phyloP scores from a whole-genome alignment of 1,140 invertebrate genomes.

The Philopotamus ludificatus region DNA sequence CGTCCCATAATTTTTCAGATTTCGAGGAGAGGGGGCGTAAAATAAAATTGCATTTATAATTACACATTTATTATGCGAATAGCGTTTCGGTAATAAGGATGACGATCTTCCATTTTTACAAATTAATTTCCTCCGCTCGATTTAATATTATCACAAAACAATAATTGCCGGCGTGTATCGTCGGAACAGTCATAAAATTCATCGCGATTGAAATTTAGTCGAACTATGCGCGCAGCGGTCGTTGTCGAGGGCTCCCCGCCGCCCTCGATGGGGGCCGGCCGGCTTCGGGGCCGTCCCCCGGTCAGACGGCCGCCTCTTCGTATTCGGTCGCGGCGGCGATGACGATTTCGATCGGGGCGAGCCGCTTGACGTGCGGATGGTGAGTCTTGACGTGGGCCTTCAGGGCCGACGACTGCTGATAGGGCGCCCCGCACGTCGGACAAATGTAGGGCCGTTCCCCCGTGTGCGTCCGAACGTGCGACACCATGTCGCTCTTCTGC shows the following conservation, averaged over 20 bases:
- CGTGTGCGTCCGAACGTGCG: slow-evolving; percentile 39
- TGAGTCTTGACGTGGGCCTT: slow-evolving; percentile 37
- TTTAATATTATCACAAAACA: too few relatives aligned
- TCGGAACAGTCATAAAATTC: too few relatives aligned
- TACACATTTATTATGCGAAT: too few relatives aligned
- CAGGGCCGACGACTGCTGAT: slow-evolving; percentile 37
- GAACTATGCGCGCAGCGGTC: neutral
- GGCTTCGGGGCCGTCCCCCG: neutral
- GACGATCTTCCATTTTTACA: too few relatives aligned
- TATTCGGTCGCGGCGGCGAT: neutral
- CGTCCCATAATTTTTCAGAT: too few relatives aligned
- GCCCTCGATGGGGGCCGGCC: neutral
- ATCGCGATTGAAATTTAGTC: too few relatives aligned
- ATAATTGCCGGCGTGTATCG: too few relatives aligned
- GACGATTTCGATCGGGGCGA: neutral
- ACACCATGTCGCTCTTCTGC: slow-evolving; percentile 39
- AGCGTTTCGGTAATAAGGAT: too few relatives aligned
- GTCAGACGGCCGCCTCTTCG: neutral
- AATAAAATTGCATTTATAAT: too few relatives aligned
- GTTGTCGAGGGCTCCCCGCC: neutral
- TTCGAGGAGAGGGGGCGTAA: too few relatives aligned
- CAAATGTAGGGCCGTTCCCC: slow-evolving; percentile 38
- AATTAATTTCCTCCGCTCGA: too few relatives aligned
- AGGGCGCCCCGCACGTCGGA: slow-evolving; percentile 27
- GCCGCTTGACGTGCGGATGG: slow-evolving; percentile 26